Evolutionary conservation across 2,888 invertebrate genomes (phyloP).

Genomic region (Ctenicera cuprea): DNA sequence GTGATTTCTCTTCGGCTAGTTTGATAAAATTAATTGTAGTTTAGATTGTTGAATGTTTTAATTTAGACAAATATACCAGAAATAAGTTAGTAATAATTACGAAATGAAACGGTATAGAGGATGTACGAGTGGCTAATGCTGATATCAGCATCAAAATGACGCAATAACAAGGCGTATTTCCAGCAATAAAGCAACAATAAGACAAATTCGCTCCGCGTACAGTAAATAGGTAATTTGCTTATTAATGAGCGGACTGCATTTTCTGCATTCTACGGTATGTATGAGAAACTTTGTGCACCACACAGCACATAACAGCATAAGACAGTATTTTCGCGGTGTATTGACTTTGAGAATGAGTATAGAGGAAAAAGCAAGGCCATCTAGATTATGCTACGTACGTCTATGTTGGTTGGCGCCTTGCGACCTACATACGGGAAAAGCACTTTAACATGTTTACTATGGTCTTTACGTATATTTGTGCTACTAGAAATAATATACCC

Average conservation of each 20-base stretch:
- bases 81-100: too few relatives aligned
- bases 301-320: too few relatives aligned
- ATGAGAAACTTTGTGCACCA: slow-evolving; percentile 1
- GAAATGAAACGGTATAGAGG: too few relatives aligned
- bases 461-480: slow-evolving; percentile 28
- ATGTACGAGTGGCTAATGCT: slow-evolving; percentile 23
- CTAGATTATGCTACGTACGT: slow-evolving; percentile 54
- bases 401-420: slow-evolving; percentile 56
- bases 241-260: slow-evolving; percentile 42
- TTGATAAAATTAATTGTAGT: too few relatives aligned
- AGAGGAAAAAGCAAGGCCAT: slow-evolving; percentile 59
- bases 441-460: slow-evolving; percentile 57
- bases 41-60: too few relatives aligned
- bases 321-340: slow-evolving; percentile 59
- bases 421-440: slow-evolving; percentile 60
- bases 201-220: slow-evolving; percentile 35
- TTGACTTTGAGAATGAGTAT: slow-evolving; percentile 59
- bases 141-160: slow-evolving; percentile 28
- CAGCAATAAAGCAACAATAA: slow-evolving; percentile 36
- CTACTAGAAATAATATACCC: neutral
- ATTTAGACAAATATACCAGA: too few relatives aligned
- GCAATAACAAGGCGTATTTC: slow-evolving; percentile 28
- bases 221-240: slow-evolving; percentile 42
- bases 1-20: too few relatives aligned
- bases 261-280: slow-evolving; percentile 35